Evolutionary conservation across 1,140 invertebrate genomes (phyloP).

Genomic region (silkworm (Bombyx mori)): ASM3026992v2 NC_085114.1:1297501-1298000

Average conservation of each 20-base stretch:
- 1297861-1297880: no score
- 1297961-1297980: no score
- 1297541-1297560: no score
- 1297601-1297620: constrained; percentile 67
- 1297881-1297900: no score
- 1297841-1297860: no score
- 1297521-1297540: background rate
- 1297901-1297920: no score
- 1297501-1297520: no score
- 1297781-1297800: background rate
- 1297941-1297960: no score
- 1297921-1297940: no score
- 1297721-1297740: constrained; percentile 30
- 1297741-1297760: constrained; percentile 32
- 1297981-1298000: no score
- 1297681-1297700: constrained; percentile 33
- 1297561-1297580: background rate
- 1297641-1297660: constrained; percentile 36
- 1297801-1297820: no score
- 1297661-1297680: constrained; percentile 44
- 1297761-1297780: background rate
- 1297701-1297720: constrained; percentile 21
- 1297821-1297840: no score
- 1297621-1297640: constrained; percentile 64
- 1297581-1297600: constrained; percentile 36